Conservation (phyloP, 2,888 invertebrate genomes). For the Drepana falcataria region DNA sequence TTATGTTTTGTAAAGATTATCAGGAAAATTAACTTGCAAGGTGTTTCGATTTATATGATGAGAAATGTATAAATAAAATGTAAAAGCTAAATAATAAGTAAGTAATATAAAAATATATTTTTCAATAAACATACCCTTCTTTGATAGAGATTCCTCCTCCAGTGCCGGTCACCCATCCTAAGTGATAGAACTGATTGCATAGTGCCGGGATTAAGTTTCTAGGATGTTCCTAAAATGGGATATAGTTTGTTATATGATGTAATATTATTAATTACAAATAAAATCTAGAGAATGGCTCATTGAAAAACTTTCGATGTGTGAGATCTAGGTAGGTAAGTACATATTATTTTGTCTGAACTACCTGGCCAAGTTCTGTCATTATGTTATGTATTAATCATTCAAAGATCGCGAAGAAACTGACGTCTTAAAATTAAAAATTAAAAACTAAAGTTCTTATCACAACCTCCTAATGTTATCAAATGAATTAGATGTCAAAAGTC, state of each 20-base stretch:
- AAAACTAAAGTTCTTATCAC: too few species aligned
- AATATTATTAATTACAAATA: not conserved
- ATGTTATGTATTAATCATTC: slow-evolving; percentile 1
- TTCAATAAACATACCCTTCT: slow-evolving; percentile 78
- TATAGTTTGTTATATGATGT: not conserved
- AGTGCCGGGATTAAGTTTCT: slow-evolving; percentile 91
- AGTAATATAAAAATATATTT: too few species aligned
- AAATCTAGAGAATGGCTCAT: not conserved
- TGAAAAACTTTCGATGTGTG: not conserved
- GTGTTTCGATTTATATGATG: too few species aligned
- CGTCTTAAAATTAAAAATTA: not conserved
- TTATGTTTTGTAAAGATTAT: too few species aligned
- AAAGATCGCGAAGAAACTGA: too few species aligned
- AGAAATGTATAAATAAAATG: too few species aligned
- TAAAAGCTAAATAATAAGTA: too few species aligned
- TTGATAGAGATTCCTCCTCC: slow-evolving; percentile 97
- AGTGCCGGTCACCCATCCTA: slow-evolving; percentile 98
- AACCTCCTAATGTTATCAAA: too few species aligned
- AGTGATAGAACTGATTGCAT: slow-evolving; percentile 92
- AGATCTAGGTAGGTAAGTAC: slow-evolving; percentile 9
- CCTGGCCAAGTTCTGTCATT: slow-evolving; percentile 33
- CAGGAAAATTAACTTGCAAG: too few species aligned
- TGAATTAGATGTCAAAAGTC: too few species aligned
- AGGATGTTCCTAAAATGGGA: slow-evolving; percentile 82
- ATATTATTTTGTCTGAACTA: slow-evolving; percentile 7